Evolutionary conservation across 1,140 invertebrate genomes (phyloP).

Genomic region (Scaptomyza pallida): DNA sequence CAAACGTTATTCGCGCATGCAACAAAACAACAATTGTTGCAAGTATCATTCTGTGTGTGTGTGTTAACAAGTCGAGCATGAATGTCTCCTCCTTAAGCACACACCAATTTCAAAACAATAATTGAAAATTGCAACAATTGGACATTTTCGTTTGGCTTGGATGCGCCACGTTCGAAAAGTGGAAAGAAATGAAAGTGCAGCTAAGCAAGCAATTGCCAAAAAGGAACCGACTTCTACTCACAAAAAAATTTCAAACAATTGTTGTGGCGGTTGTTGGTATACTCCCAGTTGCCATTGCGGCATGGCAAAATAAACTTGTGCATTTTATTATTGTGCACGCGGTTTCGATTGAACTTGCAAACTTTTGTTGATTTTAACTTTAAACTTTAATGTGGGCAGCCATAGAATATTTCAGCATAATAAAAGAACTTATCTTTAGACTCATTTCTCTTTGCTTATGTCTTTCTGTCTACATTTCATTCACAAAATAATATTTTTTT

Average conservation of each 20-base stretch:
- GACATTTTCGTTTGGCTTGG: conserved; percentile 46
- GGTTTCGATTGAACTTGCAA: conserved; percentile 16
- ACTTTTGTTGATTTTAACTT: conserved; percentile 11
- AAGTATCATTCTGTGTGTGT: conserved; percentile 21
- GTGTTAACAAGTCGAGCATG: conserved; percentile 50
- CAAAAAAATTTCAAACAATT: conserved; percentile 35
- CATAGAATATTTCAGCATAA: not conserved
- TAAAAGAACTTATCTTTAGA: not conserved
- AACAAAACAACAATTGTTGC: conserved; percentile 32
- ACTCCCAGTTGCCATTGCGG: conserved; percentile 37
- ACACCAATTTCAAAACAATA: conserved; percentile 68
- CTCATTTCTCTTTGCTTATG: not conserved
- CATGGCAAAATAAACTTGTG: conserved; percentile 34
- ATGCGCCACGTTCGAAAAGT: conserved; percentile 37
- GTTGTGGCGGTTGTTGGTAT: conserved; percentile 6
- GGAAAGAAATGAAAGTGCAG: conserved; percentile 39
- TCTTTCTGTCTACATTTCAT: not conserved
- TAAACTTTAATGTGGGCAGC: conserved; percentile 15
- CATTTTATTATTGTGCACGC: conserved; percentile 35
- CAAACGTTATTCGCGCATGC: conserved; percentile 49
- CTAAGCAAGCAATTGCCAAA: conserved; percentile 1
- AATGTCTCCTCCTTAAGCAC: conserved; percentile 63
- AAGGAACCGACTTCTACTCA: conserved; percentile 2
- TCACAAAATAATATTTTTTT: conserved; percentile 24
- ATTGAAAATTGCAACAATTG: conserved; percentile 67